Base-by-base conservation (phyloP, 2,888 invertebrate genomes). In the Physocephala rufipes region DNA sequence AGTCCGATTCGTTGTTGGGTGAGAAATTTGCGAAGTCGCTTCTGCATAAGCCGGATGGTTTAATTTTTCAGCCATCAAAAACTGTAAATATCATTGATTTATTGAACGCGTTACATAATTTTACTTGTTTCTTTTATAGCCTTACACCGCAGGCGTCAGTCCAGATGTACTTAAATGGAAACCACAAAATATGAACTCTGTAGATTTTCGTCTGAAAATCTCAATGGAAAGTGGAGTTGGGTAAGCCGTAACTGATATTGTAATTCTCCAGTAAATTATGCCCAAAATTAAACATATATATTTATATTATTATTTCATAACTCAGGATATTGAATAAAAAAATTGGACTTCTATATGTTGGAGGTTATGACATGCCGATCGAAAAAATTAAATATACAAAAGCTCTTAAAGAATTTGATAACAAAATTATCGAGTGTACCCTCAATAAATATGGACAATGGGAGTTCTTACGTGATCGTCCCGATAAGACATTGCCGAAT, bases 401-500 rank as follows among this genome's bases (percentile, higher is more conserved):
- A 83, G 89, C 90, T 1, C 82, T 97, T 5, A 91, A 91, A 78
- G 90, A 93, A 49, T 87, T 95, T 65, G 90, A 99, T 87, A 93
- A 93, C 80, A 97, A 98, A 87, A 99, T 99, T 71, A 91, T 99
- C 66, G 99, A 99, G 87, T 99, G 99, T 86, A 93, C 91, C 79
- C 92, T 87, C 79, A 94, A 95, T 71, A 89, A 91, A 75, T 75
- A 69, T 36, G 89, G 90, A 49, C 88, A 90, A 76, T 99, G 99
- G 99, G 90, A 92, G 67, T 97, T 95, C 83, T 95, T 99, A 95
- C 89, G 99, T 71, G 95, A 97, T 84, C 88, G 99, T 76, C 96
- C 95, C 0, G 99, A 99, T 86, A 99, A 99, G 87, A 95, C 96
- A 0, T 95, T 91, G 85, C 98, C 99, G 0, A 99, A 99, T 86